phyloP scores from a whole-genome alignment of 1,140 invertebrate species.

The Drosophila pectinifera region DNA sequence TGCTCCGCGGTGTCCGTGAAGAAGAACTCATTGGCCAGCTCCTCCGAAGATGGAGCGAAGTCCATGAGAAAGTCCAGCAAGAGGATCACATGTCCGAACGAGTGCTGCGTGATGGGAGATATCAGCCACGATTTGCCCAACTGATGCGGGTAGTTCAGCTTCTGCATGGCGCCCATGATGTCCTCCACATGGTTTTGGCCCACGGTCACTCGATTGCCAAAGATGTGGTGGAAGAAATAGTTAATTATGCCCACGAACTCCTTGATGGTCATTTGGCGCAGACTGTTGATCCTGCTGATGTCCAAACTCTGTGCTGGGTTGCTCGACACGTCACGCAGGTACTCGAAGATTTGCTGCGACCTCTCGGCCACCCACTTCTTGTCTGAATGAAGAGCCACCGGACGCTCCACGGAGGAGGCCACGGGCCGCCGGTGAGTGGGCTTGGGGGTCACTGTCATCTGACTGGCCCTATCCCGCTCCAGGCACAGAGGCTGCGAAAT shows the following conservation, averaged over 20 bases:
- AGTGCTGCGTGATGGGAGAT: conserved; percentile 75
- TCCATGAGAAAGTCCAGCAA: conserved; percentile 78
- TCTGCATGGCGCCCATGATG: conserved; percentile 65
- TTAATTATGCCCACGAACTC: conserved; percentile 77
- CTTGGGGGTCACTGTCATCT: conserved; percentile 39
- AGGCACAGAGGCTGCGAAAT: conserved; percentile 17
- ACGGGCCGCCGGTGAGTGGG: not conserved
- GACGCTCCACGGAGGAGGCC: conserved; percentile 61
- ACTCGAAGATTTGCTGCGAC: conserved; percentile 63
- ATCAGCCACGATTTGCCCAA: conserved; percentile 74
- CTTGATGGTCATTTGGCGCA: conserved; percentile 79
- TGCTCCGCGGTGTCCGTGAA: conserved; percentile 68
- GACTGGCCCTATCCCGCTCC: conserved; percentile 38
- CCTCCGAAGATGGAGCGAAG: conserved; percentile 45
- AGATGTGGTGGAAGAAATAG: conserved; percentile 64
- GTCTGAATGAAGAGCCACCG: conserved; percentile 56
- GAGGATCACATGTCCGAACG: conserved; percentile 78
- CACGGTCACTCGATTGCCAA: conserved; percentile 59
- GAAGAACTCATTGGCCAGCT: conserved; percentile 39
- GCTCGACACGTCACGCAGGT: conserved; percentile 41
- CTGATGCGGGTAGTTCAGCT: conserved; percentile 73
- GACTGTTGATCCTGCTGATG: conserved; percentile 47
- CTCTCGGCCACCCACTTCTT: conserved; percentile 80
- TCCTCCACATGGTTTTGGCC: conserved; percentile 76
- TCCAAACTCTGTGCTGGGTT: conserved; percentile 19